Evolutionary conservation across 2,888 invertebrate genomes (phyloP), one percentile per base, ranked within the genome.

Genomic region (Tricholauxania praeusta): DNA sequence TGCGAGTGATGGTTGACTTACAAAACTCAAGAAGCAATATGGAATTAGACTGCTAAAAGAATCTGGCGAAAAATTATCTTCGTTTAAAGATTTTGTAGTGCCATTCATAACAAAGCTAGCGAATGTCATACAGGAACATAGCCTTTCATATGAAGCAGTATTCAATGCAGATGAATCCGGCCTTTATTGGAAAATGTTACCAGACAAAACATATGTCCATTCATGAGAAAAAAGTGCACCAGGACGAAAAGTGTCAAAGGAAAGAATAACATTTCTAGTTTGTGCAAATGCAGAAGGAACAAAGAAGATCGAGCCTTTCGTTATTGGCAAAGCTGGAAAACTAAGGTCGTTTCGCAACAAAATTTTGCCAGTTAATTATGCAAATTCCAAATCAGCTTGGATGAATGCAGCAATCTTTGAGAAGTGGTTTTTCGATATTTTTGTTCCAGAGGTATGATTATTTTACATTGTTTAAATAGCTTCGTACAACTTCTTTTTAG

Each of bases 121-220:
- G 12, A 52, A 52, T 66, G 15, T 65, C 19, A 70, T 19, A 62
- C 7, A 28, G n/a, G 59, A 67, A 71, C 32, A 74, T 51, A 71
- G 57, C 51, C 59, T 70, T n/a, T 64, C 65, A 55, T 17, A 57
- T 22, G 66, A 66, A 59, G 66, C 71, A 48, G 49, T 63, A 39
- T 73, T 71, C 32, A 73, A 73, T 70, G 66, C 70, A 7, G 62
- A 66, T 19, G 73, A 66, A 73, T 66, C 49, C 14, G 60, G 32
- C 15, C 47, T 73, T 51, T 70, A 51, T 53, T 68, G 71, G 71
- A 72, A 74, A 57, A 14, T 52, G 64, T 53, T 73, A 15, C 71
- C 71, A 49, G 73, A 62, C 32, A 70, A 73, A 65, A 73, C 66
- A 6, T 64, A 60, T 48, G 63, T 71, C 49, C 68, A 74, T 64